Percentiles rank a stretch among this genome's conserved stretches.
Evolutionary conservation across 2,797 vertebrate species (phyloP).

Genomic region (Galaxias olidus): DNA sequence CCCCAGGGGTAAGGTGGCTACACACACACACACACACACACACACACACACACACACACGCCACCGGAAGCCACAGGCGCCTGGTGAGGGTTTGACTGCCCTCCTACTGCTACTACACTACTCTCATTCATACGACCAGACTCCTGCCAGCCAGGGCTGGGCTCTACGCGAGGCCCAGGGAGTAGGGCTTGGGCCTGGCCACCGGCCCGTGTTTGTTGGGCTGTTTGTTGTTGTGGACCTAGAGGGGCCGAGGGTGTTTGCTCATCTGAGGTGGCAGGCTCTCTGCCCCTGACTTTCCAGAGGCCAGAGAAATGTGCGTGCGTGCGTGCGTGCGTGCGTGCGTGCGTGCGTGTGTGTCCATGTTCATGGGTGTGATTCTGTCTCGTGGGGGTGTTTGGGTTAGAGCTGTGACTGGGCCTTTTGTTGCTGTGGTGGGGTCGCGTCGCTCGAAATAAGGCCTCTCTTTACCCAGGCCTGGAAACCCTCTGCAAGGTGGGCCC

Average conservation of each 20-base stretch:
- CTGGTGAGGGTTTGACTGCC: slow-evolving; percentile 48
- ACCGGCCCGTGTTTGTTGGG: slow-evolving; percentile 40
- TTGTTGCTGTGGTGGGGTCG: slow-evolving; percentile 24
- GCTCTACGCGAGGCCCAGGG: not conserved
- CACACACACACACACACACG: slow-evolving; percentile 3
- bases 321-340: not conserved
- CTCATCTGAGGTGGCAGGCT: slow-evolving; percentile 51
- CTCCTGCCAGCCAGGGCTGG: not conserved
- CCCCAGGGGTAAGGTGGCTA: not conserved
- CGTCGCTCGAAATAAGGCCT: slow-evolving; percentile 54
- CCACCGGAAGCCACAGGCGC: slow-evolving; percentile 42
- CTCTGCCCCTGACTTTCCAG: slow-evolving; percentile 35
- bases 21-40: not conserved
- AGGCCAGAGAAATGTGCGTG: not conserved
- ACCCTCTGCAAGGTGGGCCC: slow-evolving; percentile 34
- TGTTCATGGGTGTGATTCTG: too few relatives aligned
- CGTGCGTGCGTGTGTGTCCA: slow-evolving; percentile 21
- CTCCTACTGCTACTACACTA: slow-evolving; percentile 38
- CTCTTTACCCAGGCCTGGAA: slow-evolving; percentile 55
- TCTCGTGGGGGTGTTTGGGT: too few relatives aligned
- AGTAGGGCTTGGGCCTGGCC: slow-evolving; percentile 14
- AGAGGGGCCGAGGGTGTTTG: slow-evolving; percentile 40
- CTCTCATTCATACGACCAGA: slow-evolving; percentile 49
- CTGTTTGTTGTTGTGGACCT: slow-evolving; percentile 38
- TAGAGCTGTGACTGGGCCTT: slow-evolving; percentile 4